Evolutionary conservation across 2,113 vertebrate genomes (phyloP).

Genomic region (Stegostoma tigrinum): DNA sequence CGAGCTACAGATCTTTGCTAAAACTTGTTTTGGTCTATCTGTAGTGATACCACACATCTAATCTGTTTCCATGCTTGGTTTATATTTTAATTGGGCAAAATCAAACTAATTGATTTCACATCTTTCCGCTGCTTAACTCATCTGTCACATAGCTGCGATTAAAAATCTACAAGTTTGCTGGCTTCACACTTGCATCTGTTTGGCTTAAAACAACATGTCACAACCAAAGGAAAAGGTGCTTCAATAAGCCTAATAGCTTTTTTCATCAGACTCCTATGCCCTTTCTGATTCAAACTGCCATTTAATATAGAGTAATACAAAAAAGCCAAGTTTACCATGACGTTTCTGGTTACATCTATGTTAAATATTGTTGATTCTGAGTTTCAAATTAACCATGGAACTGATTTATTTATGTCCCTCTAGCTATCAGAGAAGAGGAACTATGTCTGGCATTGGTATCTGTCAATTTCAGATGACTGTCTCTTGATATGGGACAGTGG

Average conservation of each 20-base stretch:
- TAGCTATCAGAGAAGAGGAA: neutral
- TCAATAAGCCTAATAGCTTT: neutral
- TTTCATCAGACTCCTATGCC: neutral
- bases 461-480: neutral
- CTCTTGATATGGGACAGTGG: neutral
- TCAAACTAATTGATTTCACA: neutral
- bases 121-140: neutral
- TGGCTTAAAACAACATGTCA: neutral
- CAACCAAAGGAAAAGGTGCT: neutral
- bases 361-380: neutral
- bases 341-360: neutral
- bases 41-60: neutral
- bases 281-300: neutral
- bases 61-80: neutral
- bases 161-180: neutral
- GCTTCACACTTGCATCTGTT: neutral
- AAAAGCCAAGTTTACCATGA: neutral
- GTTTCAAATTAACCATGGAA: neutral
- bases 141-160: neutral
- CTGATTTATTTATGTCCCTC: neutral
- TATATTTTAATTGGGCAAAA: neutral
- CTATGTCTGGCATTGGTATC: neutral
- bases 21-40: too few species aligned
- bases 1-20: too few species aligned
- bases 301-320: neutral